Base-by-base conservation (phyloP, 2,113 vertebrate species). In the Epinephelus fuscoguttatus region DNA sequence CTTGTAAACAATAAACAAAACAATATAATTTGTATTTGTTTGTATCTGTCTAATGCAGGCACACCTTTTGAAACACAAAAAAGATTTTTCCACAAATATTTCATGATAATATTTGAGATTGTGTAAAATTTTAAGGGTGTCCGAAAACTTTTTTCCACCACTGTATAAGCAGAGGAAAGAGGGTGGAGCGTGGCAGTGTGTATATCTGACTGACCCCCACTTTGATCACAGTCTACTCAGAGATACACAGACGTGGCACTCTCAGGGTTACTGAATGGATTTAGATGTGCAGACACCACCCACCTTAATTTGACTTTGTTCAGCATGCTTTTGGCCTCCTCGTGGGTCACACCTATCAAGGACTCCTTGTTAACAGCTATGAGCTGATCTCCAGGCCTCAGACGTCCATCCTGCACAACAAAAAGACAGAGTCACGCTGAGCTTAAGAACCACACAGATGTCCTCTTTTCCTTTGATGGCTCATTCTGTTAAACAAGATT, bases 311-410 rank as follows among this genome's bases (percentile, higher is more conserved):
- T 96, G 82, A 95, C 95, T 94, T 96, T 97, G 90, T 94, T 95
- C 78, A 97, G 87, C 75, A 96, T 93, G 88, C 94, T 95, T 89
- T 96, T 97, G 86, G 97, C 97, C 90, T 98, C 97, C 79, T 98
- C 97, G 0, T 96, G 88, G 0, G 97, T 98, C 75, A 97, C 93
- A 19, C 97, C 97, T 79, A 98, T 96, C 82, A 98, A 82, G 1
- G 97, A 97, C 88, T 98, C 97, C 90, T 96, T 97, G 76, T 98
- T 97, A 78, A 98, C 95, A 49, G 97, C 97, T 0, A 98, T 95
- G 19, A 98, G 95, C 70, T 98, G 97, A 90, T 98, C 97, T 63
- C 97, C 97, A 0, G 96, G 96, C 78, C 96, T 93, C 47, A 98
- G 94, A 1, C 97, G 95, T 75, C 97, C 97, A 37, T 98, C 97